These are phyloP conservation scores for Trachelipus rathkii DNA, from an alignment of 1,140 invertebrate species.

Conservation along the genomic window DNA sequence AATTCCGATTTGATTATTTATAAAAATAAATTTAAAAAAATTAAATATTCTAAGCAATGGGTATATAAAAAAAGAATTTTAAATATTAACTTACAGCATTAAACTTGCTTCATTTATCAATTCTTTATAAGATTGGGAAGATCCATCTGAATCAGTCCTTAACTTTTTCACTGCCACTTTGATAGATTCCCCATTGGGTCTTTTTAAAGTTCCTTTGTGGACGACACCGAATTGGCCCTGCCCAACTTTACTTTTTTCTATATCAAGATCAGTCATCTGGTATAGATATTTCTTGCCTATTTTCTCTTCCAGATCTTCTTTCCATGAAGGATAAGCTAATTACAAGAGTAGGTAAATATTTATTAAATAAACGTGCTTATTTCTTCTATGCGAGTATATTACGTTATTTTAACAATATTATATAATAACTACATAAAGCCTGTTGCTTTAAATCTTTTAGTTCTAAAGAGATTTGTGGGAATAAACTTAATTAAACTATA, in stretches of 20 bases:
- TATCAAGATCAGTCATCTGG: not conserved
- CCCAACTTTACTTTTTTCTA: constrained; percentile 8
- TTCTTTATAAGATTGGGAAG: not conserved
- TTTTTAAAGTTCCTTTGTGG: constrained; percentile 14
- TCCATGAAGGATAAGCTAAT: not conserved
- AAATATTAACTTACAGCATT: not conserved
- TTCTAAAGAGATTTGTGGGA: too few relatives aligned
- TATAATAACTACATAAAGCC: too few relatives aligned
- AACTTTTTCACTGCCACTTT: constrained; percentile 20
- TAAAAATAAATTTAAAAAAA: too few relatives aligned
- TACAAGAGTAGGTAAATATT: too few relatives aligned
- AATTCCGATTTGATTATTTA: too few relatives aligned
- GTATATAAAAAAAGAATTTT: not conserved
- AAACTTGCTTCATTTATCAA: constrained; percentile 3
- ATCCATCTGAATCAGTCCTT: not conserved
- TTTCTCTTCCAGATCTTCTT: not conserved
- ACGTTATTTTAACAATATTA: too few relatives aligned
- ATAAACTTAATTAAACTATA: too few relatives aligned
- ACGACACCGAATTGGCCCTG: constrained; percentile 19
- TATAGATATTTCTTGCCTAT: not conserved
- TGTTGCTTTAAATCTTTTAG: too few relatives aligned
- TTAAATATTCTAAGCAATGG: too few relatives aligned
- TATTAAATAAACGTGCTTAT: too few relatives aligned
- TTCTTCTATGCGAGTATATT: too few relatives aligned
- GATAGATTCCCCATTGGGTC: not conserved